phyloP scores from a whole-genome alignment of 2,113 vertebrate species.

The Drymodes brunneopygia region DNA sequence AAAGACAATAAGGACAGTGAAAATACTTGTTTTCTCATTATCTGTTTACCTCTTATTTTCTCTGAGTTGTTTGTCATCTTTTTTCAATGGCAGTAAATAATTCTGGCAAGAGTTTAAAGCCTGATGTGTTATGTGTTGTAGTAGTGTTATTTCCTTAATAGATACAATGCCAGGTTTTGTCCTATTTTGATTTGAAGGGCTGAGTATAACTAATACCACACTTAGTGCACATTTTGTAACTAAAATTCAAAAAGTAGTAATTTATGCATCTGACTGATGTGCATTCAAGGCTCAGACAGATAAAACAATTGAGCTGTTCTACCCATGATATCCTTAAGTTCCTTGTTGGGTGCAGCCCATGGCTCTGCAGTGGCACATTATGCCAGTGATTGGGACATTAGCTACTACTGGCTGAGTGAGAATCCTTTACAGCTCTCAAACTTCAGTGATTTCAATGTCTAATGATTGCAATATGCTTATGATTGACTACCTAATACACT shows the following conservation, averaged over 20 bases:
- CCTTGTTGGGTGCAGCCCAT: neutral
- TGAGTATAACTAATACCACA: neutral
- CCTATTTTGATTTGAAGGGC: neutral
- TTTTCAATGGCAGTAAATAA: neutral
- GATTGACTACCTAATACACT: neutral
- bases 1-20: neutral
- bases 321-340: neutral
- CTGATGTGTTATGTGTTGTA: fast-evolving
- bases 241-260: neutral
- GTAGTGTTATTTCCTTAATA: neutral
- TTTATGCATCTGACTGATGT: neutral
- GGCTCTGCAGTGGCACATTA: neutral
- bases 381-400: neutral
- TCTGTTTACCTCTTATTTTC: neutral
- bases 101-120: neutral
- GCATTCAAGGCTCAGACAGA: neutral
- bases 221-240: neutral
- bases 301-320: neutral
- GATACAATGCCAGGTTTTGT: neutral
- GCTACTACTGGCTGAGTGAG: neutral
- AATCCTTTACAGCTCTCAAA: neutral
- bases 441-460: neutral
- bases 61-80: neutral
- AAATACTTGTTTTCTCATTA: neutral
- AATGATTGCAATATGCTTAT: neutral